A percentile compares a stretch with the other conserved stretches of the same genome.
phyloP scores from a whole-genome alignment of 2,888 invertebrate genomes.

The Dryobotodes eremita region DNA sequence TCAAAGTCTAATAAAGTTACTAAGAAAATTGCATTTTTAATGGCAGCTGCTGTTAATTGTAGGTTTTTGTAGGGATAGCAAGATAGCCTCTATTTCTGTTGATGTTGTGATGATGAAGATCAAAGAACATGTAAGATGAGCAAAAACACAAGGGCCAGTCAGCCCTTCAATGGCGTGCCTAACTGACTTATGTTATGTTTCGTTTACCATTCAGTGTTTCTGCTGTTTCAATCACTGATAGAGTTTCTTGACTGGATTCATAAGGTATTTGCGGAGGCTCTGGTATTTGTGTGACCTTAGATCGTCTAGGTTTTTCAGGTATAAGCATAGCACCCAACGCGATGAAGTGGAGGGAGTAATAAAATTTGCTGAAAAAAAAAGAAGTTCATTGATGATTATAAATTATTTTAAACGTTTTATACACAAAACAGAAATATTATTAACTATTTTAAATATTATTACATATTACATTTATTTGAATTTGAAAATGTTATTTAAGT shows the following conservation, averaged over 20 bases:
- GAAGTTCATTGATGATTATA: background rate
- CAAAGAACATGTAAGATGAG: slow-evolving; percentile 4
- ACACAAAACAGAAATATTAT: background rate
- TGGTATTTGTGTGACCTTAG: slow-evolving; percentile 56
- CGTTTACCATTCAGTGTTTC: slow-evolving; percentile 81
- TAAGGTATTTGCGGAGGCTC: slow-evolving; percentile 74
- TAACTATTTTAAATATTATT: background rate
- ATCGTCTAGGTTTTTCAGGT: slow-evolving; percentile 74
- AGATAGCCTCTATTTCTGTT: slow-evolving; percentile 22
- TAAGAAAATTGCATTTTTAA: slow-evolving; percentile 15
- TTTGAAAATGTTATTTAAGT: background rate
- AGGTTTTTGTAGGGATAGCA: slow-evolving; percentile 9
- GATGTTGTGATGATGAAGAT: slow-evolving; percentile 15
- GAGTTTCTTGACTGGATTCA: slow-evolving; percentile 62
- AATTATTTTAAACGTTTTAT: background rate
- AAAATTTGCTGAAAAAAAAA: slow-evolving; percentile 89
- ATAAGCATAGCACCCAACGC: slow-evolving; percentile 86
- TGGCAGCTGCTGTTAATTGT: slow-evolving; percentile 1
- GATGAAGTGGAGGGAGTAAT: slow-evolving; percentile 88
- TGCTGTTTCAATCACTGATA: slow-evolving; percentile 65
- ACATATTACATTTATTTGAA: background rate
- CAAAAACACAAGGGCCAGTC: slow-evolving; percentile 7
- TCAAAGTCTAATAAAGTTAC: slow-evolving; percentile 8
- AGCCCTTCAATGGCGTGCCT: background rate
- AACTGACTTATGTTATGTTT: slow-evolving; percentile 66